phyloP scores from a whole-genome alignment of 2,113 vertebrate genomes.

The Trematocara marginatum region DNA sequence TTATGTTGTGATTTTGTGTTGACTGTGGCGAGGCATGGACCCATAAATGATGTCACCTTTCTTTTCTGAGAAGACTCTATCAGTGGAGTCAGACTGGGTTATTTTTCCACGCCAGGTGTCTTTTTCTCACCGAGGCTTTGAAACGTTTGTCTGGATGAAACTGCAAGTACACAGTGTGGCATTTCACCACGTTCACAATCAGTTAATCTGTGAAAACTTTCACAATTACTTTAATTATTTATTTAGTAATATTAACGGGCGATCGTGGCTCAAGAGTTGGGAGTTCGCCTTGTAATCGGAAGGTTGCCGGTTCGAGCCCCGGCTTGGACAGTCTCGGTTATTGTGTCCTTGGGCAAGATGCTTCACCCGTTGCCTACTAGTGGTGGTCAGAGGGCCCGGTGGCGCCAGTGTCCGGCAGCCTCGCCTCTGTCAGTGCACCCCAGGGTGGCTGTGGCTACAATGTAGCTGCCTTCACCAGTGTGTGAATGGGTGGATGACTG shows the following conservation, averaged over 20 bases:
- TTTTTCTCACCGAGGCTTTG: slow-evolving; percentile 15
- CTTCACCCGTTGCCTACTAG: no score
- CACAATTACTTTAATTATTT: background rate
- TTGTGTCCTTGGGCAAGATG: background rate
- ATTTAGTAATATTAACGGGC: fast-evolving
- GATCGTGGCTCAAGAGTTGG: background rate
- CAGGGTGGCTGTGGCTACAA: fast-evolving
- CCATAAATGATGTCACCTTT: slow-evolving; percentile 40
- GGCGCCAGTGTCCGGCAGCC: no score
- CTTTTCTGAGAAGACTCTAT: slow-evolving; percentile 16
- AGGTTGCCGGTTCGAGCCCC: fast-evolving
- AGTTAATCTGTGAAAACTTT: background rate
- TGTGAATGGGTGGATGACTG: fast-evolving
- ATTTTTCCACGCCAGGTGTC: slow-evolving; percentile 32
- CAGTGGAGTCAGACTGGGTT: slow-evolving; percentile 18
- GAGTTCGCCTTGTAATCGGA: fast-evolving
- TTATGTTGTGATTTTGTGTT: background rate
- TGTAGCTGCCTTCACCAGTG: fast-evolving
- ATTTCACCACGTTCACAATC: background rate
- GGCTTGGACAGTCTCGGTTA: fast-evolving
- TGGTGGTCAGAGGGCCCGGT: no score
- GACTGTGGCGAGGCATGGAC: background rate
- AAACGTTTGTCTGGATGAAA: background rate
- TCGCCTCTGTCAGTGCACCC: background rate
- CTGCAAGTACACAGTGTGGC: background rate